phyloP scores from a whole-genome alignment of 53 echinoderm and acorn worm species.

The Luidia sarsii region DNA sequence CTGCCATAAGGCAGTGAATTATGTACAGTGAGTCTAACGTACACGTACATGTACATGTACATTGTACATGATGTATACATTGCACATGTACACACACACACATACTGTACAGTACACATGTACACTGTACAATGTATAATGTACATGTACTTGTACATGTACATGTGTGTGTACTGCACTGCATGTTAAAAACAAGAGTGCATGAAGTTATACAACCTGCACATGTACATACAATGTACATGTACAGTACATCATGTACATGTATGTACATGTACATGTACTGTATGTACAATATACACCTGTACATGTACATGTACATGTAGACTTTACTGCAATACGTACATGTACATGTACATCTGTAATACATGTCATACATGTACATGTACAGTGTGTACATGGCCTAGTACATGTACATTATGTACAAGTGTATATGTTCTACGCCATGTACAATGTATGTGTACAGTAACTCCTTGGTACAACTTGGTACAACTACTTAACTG shows the following conservation, averaged over 20 bases:
- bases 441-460: neutral
- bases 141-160: neutral
- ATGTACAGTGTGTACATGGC: neutral
- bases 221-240: too few species aligned
- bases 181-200: neutral
- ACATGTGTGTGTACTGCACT: neutral
- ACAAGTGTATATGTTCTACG: neutral
- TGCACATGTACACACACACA: too few species aligned
- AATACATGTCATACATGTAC: too few species aligned
- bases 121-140: neutral
- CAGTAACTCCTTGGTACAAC: neutral
- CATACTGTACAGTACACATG: too few species aligned
- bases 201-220: too few species aligned
- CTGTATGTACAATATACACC: neutral
- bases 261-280: slow-evolving; percentile 17
- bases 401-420: too few species aligned
- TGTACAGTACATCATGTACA: too few species aligned
- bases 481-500: neutral
- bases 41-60: too few species aligned
- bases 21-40: too few species aligned
- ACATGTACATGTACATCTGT: slow-evolving; percentile 4
- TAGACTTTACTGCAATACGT: neutral
- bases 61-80: too few species aligned
- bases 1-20: neutral
- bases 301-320: neutral